Base-by-base conservation (phyloP, 2,888 invertebrate species). In the Galerucella calmariensis region DNA sequence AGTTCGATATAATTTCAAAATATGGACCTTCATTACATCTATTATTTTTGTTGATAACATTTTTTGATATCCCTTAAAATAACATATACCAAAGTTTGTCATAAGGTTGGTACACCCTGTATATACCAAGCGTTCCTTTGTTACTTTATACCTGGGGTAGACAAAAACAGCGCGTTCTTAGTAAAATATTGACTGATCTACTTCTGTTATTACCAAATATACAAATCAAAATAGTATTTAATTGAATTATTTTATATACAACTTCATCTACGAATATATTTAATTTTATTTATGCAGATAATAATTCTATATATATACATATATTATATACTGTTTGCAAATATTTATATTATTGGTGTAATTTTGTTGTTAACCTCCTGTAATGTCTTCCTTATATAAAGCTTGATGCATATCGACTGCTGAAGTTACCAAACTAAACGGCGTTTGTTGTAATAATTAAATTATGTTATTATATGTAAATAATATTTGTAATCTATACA, bases 401-500 rank as follows among this genome's bases (percentile, higher is more conserved):
- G 72, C 72, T 66, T 71, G 56, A 72, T 72, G 72, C 72, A 72
- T 72, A 72, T 72, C 72, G 72, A 67, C 72, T 66, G 72, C 59
- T 62, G 72, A 72, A 67, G 72, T 72, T 66, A 66, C 69, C 75
- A 73, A 75, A 75, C 79, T 81, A 78, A 78, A 80, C 75, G 75
- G 81, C 81, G 77, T 80, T 79, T 80, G 79, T 81, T 80, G 78
- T 77, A 75, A 80, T 78, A 78, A 78, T 62, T 79, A 75, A 69
- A 79, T 80, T 79, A 78, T 83, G 82, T 79, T 80, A 82, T 79
- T 81, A 81, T 80, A 82, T 82, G 83, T 83, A 82, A 80, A 77
- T 80, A 78, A 81, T 82, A 81, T 83, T 84, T 84, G 84, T 84
- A 83, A 83, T 82, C 82, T 83, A 83, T 82, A 82, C 81, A 81